phyloP scores from a whole-genome alignment of 2,113 vertebrate genomes.

The Ptyas mucosa region DNA sequence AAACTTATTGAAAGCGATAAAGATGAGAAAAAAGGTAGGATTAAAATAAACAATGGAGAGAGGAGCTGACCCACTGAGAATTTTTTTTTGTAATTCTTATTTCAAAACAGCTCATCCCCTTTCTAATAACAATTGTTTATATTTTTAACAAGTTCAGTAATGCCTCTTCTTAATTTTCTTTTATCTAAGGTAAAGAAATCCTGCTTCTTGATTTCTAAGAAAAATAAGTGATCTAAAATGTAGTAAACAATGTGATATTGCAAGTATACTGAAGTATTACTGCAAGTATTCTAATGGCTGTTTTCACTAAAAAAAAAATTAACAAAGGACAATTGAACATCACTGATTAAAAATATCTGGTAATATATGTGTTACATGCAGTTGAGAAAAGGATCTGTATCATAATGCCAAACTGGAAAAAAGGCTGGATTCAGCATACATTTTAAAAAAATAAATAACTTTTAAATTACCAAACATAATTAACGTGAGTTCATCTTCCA shows the following conservation, averaged over 20 bases:
- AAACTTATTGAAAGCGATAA: not conserved
- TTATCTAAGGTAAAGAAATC: not conserved
- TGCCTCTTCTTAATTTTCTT: constrained; percentile 19
- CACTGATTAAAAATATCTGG: not conserved
- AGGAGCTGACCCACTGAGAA: not conserved
- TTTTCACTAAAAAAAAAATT: not conserved
- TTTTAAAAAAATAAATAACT: not conserved
- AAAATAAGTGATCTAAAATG: not conserved
- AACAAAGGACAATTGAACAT: not conserved
- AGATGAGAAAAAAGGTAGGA: constrained; percentile 12
- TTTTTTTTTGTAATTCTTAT: constrained; percentile 3
- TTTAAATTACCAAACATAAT: not conserved
- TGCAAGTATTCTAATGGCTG: not conserved
- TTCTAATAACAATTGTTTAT: not conserved
- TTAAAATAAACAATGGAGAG: accelerated
- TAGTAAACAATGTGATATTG: not conserved
- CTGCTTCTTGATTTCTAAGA: not conserved
- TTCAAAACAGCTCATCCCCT: not conserved
- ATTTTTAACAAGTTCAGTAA: not conserved
- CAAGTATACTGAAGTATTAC: no score
- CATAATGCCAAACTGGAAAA: not conserved
- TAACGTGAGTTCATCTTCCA: not conserved
- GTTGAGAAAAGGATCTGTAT: not conserved
- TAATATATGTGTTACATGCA: not conserved
- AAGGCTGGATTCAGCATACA: not conserved